Evolutionary conservation across 2,113 vertebrate species (phyloP).

Genomic region (Thomomys bottae): DNA sequence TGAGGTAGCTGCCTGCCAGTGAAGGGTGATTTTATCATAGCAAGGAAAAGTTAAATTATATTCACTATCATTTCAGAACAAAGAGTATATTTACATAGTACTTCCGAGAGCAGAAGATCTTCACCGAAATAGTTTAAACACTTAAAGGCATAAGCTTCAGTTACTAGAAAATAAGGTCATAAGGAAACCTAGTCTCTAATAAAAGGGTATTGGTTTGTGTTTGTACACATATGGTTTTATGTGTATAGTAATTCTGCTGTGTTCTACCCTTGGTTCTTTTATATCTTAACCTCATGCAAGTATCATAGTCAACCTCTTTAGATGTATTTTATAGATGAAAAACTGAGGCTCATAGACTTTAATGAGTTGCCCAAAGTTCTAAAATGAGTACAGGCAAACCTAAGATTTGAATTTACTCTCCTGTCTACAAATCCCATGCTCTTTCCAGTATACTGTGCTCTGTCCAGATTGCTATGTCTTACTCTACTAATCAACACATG

Average conservation of each 20-base stretch:
- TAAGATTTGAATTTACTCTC: conserved; percentile 41
- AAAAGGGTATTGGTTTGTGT: conserved; percentile 60
- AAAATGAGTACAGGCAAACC: conserved; percentile 58
- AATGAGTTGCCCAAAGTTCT: conserved; percentile 64
- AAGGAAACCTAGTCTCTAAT: conserved; percentile 42
- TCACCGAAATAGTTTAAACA: conserved; percentile 46
- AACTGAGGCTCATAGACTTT: conserved; percentile 76
- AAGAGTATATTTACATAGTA: not conserved
- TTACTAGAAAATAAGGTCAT: conserved; percentile 61
- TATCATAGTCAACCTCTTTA: not conserved
- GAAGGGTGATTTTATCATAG: conserved; percentile 4
- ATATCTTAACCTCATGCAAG: conserved; percentile 12
- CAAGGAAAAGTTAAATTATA: conserved; percentile 64
- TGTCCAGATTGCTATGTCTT: conserved; percentile 23
- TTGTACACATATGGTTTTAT: conserved; percentile 21
- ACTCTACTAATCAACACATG: not conserved
- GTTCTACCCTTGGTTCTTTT: conserved; percentile 6
- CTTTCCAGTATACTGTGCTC: conserved; percentile 48
- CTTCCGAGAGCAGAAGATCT: conserved; percentile 54
- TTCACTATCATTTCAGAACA: conserved; percentile 63
- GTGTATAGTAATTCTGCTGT: conserved; percentile 27
- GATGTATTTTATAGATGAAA: conserved; percentile 41
- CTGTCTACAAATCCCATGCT: conserved; percentile 59
- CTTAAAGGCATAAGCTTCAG: conserved; percentile 79
- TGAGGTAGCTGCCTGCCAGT: not conserved